These are phyloP conservation scores for Pardalotus punctatus DNA, from an alignment of 2,113 vertebrate species.

Conservation along the genomic window DNA sequence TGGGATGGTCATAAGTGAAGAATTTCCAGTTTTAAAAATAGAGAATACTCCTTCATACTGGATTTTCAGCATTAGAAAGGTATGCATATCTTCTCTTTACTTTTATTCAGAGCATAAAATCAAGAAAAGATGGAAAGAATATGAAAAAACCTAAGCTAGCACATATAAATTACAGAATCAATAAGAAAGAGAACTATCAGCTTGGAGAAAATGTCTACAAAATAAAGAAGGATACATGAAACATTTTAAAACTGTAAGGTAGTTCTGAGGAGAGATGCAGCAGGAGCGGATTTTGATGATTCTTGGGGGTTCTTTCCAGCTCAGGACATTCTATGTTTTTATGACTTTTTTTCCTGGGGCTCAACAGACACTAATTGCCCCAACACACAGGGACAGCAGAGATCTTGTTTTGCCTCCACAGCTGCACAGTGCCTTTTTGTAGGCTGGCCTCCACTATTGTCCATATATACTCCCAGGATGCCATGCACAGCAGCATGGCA, in stretches of 20 bases:
- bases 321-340: neutral
- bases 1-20: neutral
- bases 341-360: neutral
- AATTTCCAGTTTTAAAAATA: neutral
- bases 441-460: neutral
- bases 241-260: neutral
- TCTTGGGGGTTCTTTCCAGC: neutral
- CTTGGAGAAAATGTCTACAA: neutral
- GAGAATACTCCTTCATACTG: neutral
- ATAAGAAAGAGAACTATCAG: neutral
- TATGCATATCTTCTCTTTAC: neutral
- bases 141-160: neutral
- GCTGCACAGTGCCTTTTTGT: neutral
- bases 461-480: too few relatives aligned
- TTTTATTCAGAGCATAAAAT: neutral
- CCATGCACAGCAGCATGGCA: rapidly evolving
- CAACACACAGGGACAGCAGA: neutral
- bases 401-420: neutral
- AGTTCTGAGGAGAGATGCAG: neutral
- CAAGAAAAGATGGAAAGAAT: neutral
- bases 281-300: neutral
- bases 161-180: neutral
- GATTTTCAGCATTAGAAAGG: neutral
- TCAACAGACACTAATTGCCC: neutral
- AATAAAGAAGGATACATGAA: neutral